A percentile compares a stretch with the other conserved stretches of the same genome.
phyloP scores from a whole-genome alignment of 2,113 vertebrate species.

The Rhizomys pruinosus region DNA sequence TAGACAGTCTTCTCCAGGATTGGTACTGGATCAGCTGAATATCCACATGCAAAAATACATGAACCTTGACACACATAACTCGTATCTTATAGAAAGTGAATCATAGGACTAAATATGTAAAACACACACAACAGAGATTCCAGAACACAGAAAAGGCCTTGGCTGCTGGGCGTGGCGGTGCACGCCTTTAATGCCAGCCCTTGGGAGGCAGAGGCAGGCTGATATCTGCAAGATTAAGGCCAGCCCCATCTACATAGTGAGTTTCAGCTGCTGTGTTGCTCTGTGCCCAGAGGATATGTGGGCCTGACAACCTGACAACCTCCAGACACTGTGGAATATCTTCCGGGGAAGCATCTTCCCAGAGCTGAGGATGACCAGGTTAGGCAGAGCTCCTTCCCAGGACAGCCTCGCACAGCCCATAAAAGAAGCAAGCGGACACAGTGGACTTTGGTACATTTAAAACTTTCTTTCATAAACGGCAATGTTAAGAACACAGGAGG shows the following conservation, averaged over 20 bases:
- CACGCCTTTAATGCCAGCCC: too few relatives aligned
- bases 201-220: too few relatives aligned
- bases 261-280: neutral
- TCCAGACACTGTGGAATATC: neutral
- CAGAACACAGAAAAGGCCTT: neutral
- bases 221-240: too few relatives aligned
- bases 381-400: neutral
- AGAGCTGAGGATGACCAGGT: neutral
- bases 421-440: neutral
- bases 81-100: neutral
- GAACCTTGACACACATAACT: neutral
- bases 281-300: rapidly evolving
- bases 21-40: neutral
- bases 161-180: too few relatives aligned
- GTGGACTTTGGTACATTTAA: neutral
- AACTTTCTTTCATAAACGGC: neutral
- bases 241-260: too few relatives aligned
- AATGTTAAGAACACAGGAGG: neutral
- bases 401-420: neutral
- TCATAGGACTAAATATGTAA: rapidly evolving
- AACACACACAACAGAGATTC: neutral
- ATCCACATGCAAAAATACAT: neutral
- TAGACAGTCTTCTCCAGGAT: neutral
- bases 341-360: neutral
- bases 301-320: neutral